phyloP scores from a whole-genome alignment of 1,140 invertebrate genomes.

The Sesamia nonagrioides region DNA sequence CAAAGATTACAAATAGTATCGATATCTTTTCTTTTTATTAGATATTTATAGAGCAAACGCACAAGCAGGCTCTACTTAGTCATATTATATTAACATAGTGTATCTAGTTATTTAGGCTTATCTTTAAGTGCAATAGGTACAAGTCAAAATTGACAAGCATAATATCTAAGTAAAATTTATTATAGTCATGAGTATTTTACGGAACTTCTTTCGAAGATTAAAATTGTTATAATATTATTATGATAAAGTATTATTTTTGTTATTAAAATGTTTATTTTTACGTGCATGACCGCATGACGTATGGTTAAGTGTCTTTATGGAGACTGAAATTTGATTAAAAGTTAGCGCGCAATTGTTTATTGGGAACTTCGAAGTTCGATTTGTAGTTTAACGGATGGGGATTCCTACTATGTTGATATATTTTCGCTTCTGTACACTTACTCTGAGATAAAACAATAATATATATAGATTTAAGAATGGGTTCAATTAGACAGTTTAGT shows the following conservation, averaged over 20 bases:
- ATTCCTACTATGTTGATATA: neutral
- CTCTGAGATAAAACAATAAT: no score
- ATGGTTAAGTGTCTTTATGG: constrained; percentile 41
- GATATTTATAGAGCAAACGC: constrained; percentile 61
- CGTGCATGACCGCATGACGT: constrained; percentile 69
- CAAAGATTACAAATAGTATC: constrained; percentile 47
- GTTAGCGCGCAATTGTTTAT: constrained; percentile 25
- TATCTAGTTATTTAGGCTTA: constrained; percentile 64
- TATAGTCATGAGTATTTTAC: constrained; percentile 47
- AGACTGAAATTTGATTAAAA: constrained; percentile 40
- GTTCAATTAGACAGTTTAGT: no score
- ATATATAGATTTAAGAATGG: no score
- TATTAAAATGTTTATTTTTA: constrained; percentile 50
- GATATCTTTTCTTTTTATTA: constrained; percentile 23
- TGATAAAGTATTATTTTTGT: constrained; percentile 52
- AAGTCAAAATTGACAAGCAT: constrained; percentile 67
- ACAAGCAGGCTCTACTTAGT: constrained; percentile 72
- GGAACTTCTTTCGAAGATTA: constrained; percentile 53
- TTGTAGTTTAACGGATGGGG: neutral
- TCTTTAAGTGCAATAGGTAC: constrained; percentile 73
- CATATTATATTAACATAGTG: constrained; percentile 62
- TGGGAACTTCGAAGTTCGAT: neutral
- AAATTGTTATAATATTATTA: constrained; percentile 46
- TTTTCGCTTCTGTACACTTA: no score
- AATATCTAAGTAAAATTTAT: constrained; percentile 57